Evolutionary conservation across 2,113 vertebrate species (phyloP).

Genomic region (Cynoglossus semilaevis): DNA sequence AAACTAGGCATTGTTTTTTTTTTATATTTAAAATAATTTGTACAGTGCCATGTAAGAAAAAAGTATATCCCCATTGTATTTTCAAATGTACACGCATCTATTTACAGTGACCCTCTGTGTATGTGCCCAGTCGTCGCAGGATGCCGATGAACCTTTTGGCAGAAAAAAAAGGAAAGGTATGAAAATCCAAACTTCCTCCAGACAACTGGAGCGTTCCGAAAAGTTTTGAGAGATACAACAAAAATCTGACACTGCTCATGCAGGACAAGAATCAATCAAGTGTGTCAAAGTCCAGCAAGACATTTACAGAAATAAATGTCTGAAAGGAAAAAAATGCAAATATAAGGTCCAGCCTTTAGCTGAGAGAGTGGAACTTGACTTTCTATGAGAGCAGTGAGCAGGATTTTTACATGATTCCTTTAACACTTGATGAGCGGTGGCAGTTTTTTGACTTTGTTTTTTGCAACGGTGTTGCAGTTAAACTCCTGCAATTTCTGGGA

Average conservation of each 20-base stretch:
- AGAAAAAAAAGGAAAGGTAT: neutral
- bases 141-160: conserved; percentile 13
- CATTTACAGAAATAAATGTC: conserved; percentile 31
- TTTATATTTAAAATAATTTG: conserved; percentile 78
- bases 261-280: conserved; percentile 30
- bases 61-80: conserved; percentile 85
- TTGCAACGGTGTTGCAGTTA: conserved; percentile 7
- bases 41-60: conserved; percentile 87
- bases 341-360: conserved; percentile 3
- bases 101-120: conserved; percentile 82
- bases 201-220: conserved; percentile 12
- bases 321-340: conserved; percentile 10
- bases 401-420: conserved; percentile 26
- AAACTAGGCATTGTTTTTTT: conserved; percentile 76
- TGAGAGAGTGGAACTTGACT: conserved; percentile 5
- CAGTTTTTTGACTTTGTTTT: conserved; percentile 17
- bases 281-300: conserved; percentile 27
- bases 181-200: conserved; percentile 35
- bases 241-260: conserved; percentile 20
- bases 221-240: neutral
- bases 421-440: conserved; percentile 22
- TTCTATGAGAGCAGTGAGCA: conserved; percentile 22
- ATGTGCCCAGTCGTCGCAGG: conserved; percentile 27
- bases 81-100: conserved; percentile 91
- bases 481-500: neutral